phyloP scores from a whole-genome alignment of 1,140 invertebrate genomes.

The Ceratina australensis region DNA sequence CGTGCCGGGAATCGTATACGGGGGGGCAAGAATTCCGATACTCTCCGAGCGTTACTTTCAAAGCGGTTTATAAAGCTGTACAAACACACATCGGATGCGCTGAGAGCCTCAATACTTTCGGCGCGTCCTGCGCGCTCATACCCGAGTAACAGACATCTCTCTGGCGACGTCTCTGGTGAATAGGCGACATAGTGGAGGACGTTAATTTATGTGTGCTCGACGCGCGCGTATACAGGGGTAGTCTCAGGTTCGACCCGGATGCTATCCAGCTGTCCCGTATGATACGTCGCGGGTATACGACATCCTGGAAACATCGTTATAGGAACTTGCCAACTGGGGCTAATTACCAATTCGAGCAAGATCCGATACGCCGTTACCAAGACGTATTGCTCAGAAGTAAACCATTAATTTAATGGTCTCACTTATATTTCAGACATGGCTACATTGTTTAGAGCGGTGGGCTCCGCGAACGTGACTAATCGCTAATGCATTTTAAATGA shows the following conservation, averaged over 20 bases:
- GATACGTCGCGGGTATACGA: conserved; percentile 14
- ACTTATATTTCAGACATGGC: too few species aligned
- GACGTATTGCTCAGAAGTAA: conserved; percentile 3
- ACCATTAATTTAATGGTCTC: too few species aligned
- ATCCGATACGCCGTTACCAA: conserved; percentile 4
- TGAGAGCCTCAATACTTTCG: not conserved
- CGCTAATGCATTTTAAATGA: conserved; percentile 26
- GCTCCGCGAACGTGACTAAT: not conserved
- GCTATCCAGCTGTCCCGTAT: conserved; percentile 11
- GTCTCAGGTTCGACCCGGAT: conserved; percentile 26
- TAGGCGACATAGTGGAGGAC: not conserved
- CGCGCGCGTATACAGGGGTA: not conserved
- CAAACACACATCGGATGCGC: conserved; percentile 8
- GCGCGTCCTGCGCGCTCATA: not conserved
- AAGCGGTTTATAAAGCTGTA: conserved; percentile 37
- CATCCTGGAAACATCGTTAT: conserved; percentile 24
- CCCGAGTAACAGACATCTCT: not conserved
- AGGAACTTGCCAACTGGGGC: conserved; percentile 36
- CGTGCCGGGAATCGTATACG: not conserved
- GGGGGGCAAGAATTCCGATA: conserved; percentile 37
- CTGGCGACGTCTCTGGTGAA: not conserved
- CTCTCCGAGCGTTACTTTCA: conserved; percentile 26
- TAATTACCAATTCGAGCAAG: conserved; percentile 48
- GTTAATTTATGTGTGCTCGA: conserved; percentile 27
- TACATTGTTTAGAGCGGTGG: too few species aligned